Evolutionary conservation across 2,888 invertebrate genomes (phyloP).

Genomic region (Eupithecia subfuscata): DNA sequence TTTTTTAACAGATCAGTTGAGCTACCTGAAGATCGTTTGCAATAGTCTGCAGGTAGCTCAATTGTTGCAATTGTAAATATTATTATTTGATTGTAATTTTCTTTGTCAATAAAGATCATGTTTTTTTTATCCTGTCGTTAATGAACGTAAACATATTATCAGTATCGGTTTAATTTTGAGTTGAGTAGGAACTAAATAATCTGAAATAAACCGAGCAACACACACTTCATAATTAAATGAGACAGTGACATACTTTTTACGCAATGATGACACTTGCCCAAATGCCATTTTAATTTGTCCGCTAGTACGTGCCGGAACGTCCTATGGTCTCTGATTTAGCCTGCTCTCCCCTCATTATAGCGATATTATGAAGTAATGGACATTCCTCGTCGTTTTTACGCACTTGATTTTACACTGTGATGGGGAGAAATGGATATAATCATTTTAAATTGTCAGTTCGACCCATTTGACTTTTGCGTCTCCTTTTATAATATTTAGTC

Average conservation of each 20-base stretch:
- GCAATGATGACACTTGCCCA: conserved; percentile 18
- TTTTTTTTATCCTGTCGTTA: too few relatives aligned
- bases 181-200: not conserved
- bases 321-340: conserved; percentile 60
- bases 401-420: conserved; percentile 64
- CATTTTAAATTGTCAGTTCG: conserved; percentile 61
- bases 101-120: too few relatives aligned
- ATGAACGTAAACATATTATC: not conserved
- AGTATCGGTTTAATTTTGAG: not conserved
- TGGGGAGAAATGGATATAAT: conserved; percentile 61
- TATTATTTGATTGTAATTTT: too few relatives aligned
- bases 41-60: too few relatives aligned
- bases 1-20: too few relatives aligned
- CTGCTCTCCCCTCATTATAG: conserved; percentile 70
- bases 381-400: conserved; percentile 60
- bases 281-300: conserved; percentile 46
- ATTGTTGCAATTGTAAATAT: too few relatives aligned
- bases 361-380: conserved; percentile 73
- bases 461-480: conserved; percentile 34
- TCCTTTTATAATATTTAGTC: conserved; percentile 1
- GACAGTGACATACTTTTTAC: conserved; percentile 9
- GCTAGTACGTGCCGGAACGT: conserved; percentile 65
- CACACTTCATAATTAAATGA: not conserved
- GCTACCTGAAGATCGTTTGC: too few relatives aligned
- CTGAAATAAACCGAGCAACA: not conserved